Base-by-base conservation (phyloP, 1,140 invertebrate genomes). In the Aphelenchoides avenae region DNA sequence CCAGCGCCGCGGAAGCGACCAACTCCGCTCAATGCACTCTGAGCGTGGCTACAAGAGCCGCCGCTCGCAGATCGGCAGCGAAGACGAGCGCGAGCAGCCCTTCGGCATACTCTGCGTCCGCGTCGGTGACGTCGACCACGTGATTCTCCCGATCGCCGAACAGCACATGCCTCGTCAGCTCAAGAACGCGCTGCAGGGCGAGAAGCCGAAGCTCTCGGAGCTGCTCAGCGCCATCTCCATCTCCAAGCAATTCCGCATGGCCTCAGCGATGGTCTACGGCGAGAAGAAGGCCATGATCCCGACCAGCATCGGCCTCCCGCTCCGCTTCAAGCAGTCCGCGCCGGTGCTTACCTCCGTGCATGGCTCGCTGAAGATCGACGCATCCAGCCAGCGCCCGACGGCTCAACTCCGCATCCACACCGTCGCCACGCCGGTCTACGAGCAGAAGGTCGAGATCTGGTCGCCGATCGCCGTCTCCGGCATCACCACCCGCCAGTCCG, bases 31-130 rank as follows among this genome's bases (percentile, higher is more conserved):
- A 18, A 53, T 59, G 9, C 52, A 54, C 24, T 20, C 15, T 11
- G 6, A 30, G 18, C 29, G 62, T 22, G 58, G 58, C 30, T 63
- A 63, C 49, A 62, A 61, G 42, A 61, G 26, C 59, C 62, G 58
- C 6, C 58, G 43, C 24, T 5, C 54, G 15, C 27, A 68, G 40
- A 34, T n/a, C 15, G 24, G 18, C 20, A 37, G 51, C 18, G 34
- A 30, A 34, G 3, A 13, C 20, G 11, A 30, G n/a, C 27, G 43
- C 1, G 33, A 64, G 11, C n/a, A 63, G 26, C 68, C 66, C 22
- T 66, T 68, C 24, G 60, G 44, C 22, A 69, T 62, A 66, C 30
- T 62, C 5, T 15, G 6, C 27, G n/a, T 64, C n/a, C 61, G 61
- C 46, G 20, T 43, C 4, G 49, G 44, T 33, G 52, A 64, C 29